Conservation (phyloP, 2,888 invertebrate genomes). For the Geotrupes spiniger region DNA sequence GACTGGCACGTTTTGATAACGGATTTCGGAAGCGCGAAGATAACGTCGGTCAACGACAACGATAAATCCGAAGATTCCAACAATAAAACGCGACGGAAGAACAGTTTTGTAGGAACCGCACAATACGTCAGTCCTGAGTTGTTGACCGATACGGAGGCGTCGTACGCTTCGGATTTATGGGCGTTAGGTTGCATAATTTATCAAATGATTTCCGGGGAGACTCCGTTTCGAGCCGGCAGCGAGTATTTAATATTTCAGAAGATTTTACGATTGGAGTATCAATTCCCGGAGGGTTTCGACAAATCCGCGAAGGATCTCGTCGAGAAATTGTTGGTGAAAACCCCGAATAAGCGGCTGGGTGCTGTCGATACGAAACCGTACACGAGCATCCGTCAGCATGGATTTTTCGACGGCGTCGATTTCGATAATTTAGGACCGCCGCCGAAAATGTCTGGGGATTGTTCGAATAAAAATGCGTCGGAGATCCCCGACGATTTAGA, state of each 20-base stretch:
- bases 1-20: slow-evolving; percentile 95
- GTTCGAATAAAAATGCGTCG: slow-evolving; percentile 52
- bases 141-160: slow-evolving; percentile 70
- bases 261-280: slow-evolving; percentile 85
- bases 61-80: slow-evolving; percentile 41
- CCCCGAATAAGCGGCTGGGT: slow-evolving; percentile 79
- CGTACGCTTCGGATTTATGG: slow-evolving; percentile 90
- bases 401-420: slow-evolving; percentile 79
- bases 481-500: slow-evolving; percentile 72
- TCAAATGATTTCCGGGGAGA: slow-evolving; percentile 92
- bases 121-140: slow-evolving; percentile 99
- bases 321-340: slow-evolving; percentile 76
- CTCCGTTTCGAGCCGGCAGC: slow-evolving; percentile 88
- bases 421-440: slow-evolving; percentile 82
- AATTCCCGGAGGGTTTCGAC: slow-evolving; percentile 90
- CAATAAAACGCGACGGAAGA: slow-evolving; percentile 55
- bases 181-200: slow-evolving; percentile 95
- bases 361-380: slow-evolving; percentile 73
- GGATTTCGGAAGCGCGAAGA: slow-evolving; percentile 75
- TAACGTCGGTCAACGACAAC: slow-evolving; percentile 29
- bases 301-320: slow-evolving; percentile 85
- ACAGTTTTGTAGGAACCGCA: slow-evolving; percentile 96
- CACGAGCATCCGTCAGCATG: slow-evolving; percentile 79
- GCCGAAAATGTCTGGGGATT: slow-evolving; percentile 60
- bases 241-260: slow-evolving; percentile 97